Percentiles rank a stretch among this genome's conserved stretches.
phyloP scores from a whole-genome alignment of 37 sponge, comb jelly and placozoan genomes.

The Aplysina aerophoba region DNA sequence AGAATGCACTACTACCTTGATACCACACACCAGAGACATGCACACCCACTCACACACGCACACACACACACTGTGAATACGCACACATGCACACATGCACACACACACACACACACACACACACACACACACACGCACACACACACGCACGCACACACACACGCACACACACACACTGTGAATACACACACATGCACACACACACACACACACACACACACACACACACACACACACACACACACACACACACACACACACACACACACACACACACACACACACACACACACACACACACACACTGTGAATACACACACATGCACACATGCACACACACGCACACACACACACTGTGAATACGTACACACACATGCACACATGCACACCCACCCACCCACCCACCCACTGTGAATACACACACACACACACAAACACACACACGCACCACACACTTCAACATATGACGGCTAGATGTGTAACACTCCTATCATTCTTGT shows the following conservation, averaged over 20 bases:
- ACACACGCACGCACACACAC: background rate
- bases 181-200: background rate
- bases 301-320: background rate
- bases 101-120: slow-evolving; percentile 17
- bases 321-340: too few species aligned
- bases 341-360: too few species aligned
- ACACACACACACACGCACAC: slow-evolving; percentile 2
- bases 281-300: slow-evolving; percentile 28
- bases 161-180: background rate
- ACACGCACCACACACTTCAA: too few species aligned
- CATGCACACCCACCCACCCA: too few species aligned
- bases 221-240: slow-evolving; percentile 35
- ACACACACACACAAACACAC: too few species aligned
- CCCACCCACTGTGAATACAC: too few species aligned
- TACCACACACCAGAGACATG: too few species aligned
- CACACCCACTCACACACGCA: too few species aligned
- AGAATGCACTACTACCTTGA: too few species aligned
- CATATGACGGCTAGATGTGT: too few species aligned
- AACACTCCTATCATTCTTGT: too few species aligned
- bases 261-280: slow-evolving; percentile 27
- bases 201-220: slow-evolving; percentile 29
- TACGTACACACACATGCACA: too few species aligned
- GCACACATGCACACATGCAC: background rate
- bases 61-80: background rate
- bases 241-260: slow-evolving; percentile 35